Evolutionary conservation across 2,888 invertebrate genomes (phyloP).

Genomic region (Xanthorhoe designata): DNA sequence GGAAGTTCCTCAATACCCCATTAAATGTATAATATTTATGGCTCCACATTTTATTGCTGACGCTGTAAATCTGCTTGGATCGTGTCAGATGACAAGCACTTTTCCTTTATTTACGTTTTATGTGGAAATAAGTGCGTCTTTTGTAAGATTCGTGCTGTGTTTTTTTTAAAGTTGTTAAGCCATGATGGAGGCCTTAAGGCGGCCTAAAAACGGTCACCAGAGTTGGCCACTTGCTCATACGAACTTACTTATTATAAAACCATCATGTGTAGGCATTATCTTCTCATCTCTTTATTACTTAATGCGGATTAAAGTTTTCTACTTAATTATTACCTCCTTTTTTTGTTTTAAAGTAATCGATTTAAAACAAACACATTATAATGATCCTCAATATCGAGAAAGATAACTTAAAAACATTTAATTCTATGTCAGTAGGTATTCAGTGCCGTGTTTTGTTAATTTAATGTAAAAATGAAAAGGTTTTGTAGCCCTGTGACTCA

Average conservation of each 20-base stretch:
- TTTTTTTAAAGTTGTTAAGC: background rate
- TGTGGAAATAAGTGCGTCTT: constrained; percentile 8
- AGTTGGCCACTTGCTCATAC: too few relatives aligned
- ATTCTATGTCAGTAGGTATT: background rate
- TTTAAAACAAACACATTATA: too few relatives aligned
- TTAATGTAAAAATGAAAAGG: background rate
- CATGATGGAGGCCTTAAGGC: background rate
- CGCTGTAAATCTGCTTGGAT: constrained; percentile 49
- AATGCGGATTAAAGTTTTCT: too few relatives aligned
- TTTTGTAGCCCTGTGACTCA: constrained; percentile 14
- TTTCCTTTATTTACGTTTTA: constrained; percentile 38
- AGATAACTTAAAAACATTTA: too few relatives aligned
- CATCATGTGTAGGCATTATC: too few relatives aligned
- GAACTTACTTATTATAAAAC: too few relatives aligned
- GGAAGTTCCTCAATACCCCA: constrained; percentile 46
- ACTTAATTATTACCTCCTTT: too few relatives aligned
- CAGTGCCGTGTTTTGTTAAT: background rate
- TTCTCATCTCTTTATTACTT: too few relatives aligned
- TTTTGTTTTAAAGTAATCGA: too few relatives aligned
- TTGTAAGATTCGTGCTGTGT: background rate
- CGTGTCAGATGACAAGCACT: constrained; percentile 37
- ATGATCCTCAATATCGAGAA: too few relatives aligned
- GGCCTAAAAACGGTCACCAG: too few relatives aligned
- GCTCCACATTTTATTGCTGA: constrained; percentile 48
- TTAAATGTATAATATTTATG: constrained; percentile 54